Conservation (phyloP, 2,113 vertebrate genomes). For the Passer domesticus region DNA sequence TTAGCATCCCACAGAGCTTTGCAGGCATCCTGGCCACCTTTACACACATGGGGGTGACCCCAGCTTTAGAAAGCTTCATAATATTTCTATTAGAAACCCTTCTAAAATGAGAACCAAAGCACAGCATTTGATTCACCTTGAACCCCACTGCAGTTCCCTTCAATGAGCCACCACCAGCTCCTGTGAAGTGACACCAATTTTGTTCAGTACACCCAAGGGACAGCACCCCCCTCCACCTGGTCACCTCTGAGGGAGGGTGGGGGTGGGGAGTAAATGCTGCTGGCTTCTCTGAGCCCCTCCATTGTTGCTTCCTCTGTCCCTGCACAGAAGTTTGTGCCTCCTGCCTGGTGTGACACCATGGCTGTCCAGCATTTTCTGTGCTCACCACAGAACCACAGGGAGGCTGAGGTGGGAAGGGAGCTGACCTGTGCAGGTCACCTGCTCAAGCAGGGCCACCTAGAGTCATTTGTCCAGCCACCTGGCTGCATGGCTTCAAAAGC, state of each 20-base stretch:
- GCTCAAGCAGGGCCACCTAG: neutral
- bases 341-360: rapidly evolving
- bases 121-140: neutral
- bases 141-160: neutral
- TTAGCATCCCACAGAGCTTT: neutral
- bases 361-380: neutral
- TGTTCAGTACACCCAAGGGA: neutral
- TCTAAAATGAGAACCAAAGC: neutral
- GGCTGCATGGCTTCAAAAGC: neutral
- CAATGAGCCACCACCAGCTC: neutral
- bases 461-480: neutral
- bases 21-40: neutral
- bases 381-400: neutral
- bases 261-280: neutral
- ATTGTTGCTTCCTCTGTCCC: neutral
- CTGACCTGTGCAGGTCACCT: neutral
- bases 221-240: neutral
- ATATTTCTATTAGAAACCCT: neutral
- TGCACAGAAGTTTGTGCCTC: rapidly evolving
- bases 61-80: neutral
- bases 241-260: neutral
- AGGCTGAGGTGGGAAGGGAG: neutral
- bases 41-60: neutral
- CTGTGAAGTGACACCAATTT: neutral
- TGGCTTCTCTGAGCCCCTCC: neutral